phyloP scores from a whole-genome alignment of 2,797 vertebrate genomes.

The Falco biarmicus region DNA sequence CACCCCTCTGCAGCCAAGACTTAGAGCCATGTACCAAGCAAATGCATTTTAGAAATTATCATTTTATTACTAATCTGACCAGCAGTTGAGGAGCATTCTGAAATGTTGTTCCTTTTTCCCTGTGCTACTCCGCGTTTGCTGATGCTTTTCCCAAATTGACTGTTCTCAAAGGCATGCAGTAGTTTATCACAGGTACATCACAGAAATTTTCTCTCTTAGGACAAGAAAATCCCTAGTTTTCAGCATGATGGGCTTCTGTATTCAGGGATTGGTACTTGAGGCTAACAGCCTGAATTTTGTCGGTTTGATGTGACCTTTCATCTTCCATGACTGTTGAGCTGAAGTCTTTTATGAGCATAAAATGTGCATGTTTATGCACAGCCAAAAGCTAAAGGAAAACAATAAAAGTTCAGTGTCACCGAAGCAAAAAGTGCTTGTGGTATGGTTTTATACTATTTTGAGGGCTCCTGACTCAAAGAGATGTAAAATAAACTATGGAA shows the following conservation, averaged over 20 bases:
- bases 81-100: background rate
- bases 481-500: background rate
- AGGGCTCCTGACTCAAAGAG: background rate
- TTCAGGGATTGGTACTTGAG: background rate
- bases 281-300: background rate
- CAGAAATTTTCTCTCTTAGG: background rate
- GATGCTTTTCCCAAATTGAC: fast-evolving
- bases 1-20: background rate
- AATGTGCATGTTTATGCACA: background rate
- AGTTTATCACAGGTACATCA: background rate
- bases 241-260: background rate
- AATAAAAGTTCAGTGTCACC: background rate
- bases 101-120: background rate
- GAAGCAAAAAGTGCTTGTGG: background rate
- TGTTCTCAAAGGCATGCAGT: background rate
- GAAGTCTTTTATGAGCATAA: background rate
- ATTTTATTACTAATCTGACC: background rate
- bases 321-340: background rate
- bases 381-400: background rate
- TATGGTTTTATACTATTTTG: background rate
- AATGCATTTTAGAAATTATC: background rate
- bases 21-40: background rate
- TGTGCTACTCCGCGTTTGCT: background rate
- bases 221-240: background rate
- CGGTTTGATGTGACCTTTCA: background rate